Conservation (phyloP, 1,140 invertebrate species). For the Tetramorium simillimum region DNA sequence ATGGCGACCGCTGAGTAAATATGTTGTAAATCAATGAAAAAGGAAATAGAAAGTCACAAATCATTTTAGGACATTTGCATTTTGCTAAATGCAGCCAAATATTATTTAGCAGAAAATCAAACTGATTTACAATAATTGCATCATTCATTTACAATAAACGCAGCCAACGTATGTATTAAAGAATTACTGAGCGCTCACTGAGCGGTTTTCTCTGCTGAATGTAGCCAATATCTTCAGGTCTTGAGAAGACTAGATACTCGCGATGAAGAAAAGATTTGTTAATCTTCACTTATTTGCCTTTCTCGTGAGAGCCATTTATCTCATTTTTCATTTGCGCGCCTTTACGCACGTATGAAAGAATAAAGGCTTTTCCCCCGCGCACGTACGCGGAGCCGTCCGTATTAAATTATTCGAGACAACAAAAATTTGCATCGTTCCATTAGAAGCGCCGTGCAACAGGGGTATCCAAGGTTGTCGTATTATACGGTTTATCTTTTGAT, state of each 20-base stretch:
- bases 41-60: too few species aligned
- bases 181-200: too few species aligned
- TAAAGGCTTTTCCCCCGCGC: neutral
- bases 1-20: too few species aligned
- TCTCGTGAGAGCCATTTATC: neutral
- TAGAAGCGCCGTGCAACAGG: neutral
- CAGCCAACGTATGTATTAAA: too few species aligned
- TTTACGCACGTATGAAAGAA: neutral
- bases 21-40: too few species aligned
- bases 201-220: too few species aligned
- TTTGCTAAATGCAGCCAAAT: too few species aligned
- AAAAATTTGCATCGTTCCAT: conserved; percentile 12
- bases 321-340: neutral
- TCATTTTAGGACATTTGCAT: too few species aligned
- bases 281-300: neutral
- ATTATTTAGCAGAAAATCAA: too few species aligned
- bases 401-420: conserved; percentile 33
- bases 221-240: neutral
- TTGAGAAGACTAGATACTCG: neutral
- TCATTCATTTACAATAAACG: too few species aligned
- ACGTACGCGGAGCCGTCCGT: too few species aligned
- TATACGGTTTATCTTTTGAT: conserved; percentile 7
- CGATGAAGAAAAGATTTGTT: neutral
- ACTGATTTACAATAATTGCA: too few species aligned
- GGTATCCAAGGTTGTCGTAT: neutral